These are phyloP conservation scores for Eristalis tenax DNA, from an alignment of 2,888 invertebrate genomes.

Conservation along the genomic window DNA sequence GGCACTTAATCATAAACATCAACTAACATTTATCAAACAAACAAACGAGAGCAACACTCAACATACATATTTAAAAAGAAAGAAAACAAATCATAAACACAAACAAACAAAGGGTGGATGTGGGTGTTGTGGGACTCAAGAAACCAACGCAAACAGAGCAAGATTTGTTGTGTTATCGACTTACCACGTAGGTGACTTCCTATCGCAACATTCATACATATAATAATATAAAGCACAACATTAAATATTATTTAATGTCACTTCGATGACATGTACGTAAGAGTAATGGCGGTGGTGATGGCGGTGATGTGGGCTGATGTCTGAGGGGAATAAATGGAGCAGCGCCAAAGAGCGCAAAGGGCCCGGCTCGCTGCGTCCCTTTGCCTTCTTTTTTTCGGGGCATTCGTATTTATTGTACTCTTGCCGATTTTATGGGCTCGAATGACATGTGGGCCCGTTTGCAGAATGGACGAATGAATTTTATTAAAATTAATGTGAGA, in stretches of 20 bases:
- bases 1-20: slow-evolving; percentile 31
- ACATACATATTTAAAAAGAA: slow-evolving; percentile 19
- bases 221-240: slow-evolving; percentile 71
- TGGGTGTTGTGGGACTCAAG: background rate
- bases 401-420: background rate
- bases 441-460: slow-evolving; percentile 13
- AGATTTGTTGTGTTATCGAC: slow-evolving; percentile 24
- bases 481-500: slow-evolving; percentile 42
- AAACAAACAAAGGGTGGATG: background rate
- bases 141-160: slow-evolving; percentile 28
- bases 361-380: no score
- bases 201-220: slow-evolving; percentile 72
- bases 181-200: slow-evolving; percentile 70
- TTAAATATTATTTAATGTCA: slow-evolving; percentile 69
- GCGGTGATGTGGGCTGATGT: background rate
- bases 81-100: background rate
- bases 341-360: background rate
- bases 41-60: slow-evolving; percentile 15
- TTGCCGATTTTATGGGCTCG: slow-evolving; percentile 20
- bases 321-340: background rate
- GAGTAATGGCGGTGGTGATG: slow-evolving; percentile 36
- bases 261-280: slow-evolving; percentile 55
- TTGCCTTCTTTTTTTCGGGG: background rate
- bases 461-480: background rate
- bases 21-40: slow-evolving; percentile 45